phyloP scores from a whole-genome alignment of 37 sponge, comb jelly and placozoan species.

The Dysidea cf. avara region DNA sequence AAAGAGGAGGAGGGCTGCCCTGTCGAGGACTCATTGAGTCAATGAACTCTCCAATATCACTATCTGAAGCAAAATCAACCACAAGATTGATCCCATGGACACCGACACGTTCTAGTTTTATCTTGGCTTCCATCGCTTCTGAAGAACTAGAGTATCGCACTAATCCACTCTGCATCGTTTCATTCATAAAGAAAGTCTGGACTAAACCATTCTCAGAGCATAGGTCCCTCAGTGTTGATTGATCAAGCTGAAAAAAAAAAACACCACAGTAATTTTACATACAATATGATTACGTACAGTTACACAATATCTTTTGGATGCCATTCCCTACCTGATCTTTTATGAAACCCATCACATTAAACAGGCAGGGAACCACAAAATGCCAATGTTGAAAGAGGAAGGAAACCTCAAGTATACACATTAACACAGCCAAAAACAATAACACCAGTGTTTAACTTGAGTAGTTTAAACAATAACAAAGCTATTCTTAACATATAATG shows the following conservation, averaged over 20 bases:
- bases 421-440: background rate
- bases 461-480: no score
- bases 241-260: conserved; percentile 26
- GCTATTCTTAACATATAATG: no score
- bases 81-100: conserved; percentile 34
- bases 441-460: background rate
- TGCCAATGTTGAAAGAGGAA: no score
- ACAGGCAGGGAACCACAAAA: background rate
- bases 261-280: no score
- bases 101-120: conserved; percentile 37
- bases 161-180: conserved; percentile 21
- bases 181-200: conserved; percentile 12
- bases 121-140: conserved; percentile 51
- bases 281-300: no score
- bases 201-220: conserved; percentile 56
- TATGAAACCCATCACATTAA: no score
- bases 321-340: no score
- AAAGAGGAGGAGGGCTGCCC: background rate
- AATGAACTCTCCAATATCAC: conserved; percentile 37
- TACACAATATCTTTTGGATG: no score
- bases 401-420: background rate
- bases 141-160: conserved; percentile 36
- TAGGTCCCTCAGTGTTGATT: conserved; percentile 33
- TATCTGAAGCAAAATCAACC: conserved; percentile 42
- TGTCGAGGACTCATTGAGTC: background rate